A percentile compares a stretch with the other conserved stretches of the same genome.
Evolutionary conservation across 2,888 invertebrate genomes (phyloP).

Genomic region (Pachycephus smyrnensis): DNA sequence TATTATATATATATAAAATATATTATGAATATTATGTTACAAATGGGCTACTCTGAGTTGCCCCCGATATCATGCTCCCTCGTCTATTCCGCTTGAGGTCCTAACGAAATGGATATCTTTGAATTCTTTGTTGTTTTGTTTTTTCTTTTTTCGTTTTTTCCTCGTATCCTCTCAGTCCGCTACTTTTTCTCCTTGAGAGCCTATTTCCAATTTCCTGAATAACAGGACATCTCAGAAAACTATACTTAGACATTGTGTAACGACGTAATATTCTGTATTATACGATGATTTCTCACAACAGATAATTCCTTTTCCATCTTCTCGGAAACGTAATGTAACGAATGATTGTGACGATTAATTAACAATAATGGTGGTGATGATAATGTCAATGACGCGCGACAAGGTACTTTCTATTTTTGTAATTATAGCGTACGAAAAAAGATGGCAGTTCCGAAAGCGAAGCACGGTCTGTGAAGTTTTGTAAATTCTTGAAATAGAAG

Average conservation of each 20-base stretch:
- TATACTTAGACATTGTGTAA: constrained; percentile 29
- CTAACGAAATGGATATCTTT: constrained; percentile 24
- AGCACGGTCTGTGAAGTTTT: background rate
- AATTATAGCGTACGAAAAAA: constrained; percentile 23
- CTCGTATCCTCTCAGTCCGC: constrained; percentile 4
- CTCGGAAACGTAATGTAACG: no score
- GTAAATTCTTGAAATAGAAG: constrained; percentile 21
- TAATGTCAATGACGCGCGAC: no score
- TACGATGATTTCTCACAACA: constrained; percentile 33
- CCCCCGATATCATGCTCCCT: background rate
- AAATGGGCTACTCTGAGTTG: constrained; percentile 27
- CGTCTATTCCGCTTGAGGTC: constrained; percentile 22
- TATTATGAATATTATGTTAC: constrained; percentile 28
- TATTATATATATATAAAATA: constrained; percentile 27
- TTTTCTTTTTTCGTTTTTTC: no score
- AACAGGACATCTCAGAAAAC: constrained; percentile 34
- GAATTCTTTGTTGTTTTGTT: constrained; percentile 24
- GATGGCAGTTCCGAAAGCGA: no score
- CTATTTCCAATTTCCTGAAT: constrained; percentile 21
- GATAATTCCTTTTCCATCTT: constrained; percentile 24
- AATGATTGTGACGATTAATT: no score
- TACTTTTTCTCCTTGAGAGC: background rate
- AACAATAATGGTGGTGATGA: no score
- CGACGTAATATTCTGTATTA: constrained; percentile 23
- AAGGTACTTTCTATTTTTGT: constrained; percentile 46